Conservation (phyloP, 2,113 vertebrate species). For the Tragulus kanchil region DNA sequence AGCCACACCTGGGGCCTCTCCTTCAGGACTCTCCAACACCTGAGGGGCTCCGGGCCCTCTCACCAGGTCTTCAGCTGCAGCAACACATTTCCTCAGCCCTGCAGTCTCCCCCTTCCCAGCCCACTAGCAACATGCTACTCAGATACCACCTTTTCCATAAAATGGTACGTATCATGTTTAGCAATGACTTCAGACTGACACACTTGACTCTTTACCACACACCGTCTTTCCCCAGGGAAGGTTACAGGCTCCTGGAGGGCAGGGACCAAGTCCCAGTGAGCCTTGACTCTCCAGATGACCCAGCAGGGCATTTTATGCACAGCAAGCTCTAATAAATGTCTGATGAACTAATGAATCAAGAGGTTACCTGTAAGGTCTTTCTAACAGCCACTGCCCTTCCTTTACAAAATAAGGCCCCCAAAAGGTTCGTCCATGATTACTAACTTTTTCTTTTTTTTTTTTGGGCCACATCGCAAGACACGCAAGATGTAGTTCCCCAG, state of each 20-base stretch:
- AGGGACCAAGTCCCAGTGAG: background rate
- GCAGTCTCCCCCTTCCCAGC: background rate
- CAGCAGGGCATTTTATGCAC: background rate
- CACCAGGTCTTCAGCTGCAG: background rate
- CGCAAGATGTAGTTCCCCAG: background rate
- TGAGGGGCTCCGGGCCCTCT: rapidly evolving
- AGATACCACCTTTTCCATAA: background rate
- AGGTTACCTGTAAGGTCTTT: background rate
- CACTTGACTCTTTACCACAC: background rate
- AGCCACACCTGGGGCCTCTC: background rate
- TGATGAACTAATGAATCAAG: slow-evolving; percentile 30
- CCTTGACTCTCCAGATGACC: background rate
- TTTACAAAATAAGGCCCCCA: background rate
- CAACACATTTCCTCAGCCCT: background rate
- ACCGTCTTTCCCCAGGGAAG: background rate
- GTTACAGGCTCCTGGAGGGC: background rate
- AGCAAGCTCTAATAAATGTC: background rate
- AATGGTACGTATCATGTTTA: background rate
- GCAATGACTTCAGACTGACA: background rate
- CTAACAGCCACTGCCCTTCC: background rate
- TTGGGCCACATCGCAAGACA: background rate
- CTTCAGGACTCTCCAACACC: background rate
- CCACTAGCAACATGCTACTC: background rate
- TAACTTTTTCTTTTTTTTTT: background rate
- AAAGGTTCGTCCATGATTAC: background rate